Base-by-base conservation (phyloP, 37 sponge, comb jelly and placozoan species). In the Beroe forskalii region DNA sequence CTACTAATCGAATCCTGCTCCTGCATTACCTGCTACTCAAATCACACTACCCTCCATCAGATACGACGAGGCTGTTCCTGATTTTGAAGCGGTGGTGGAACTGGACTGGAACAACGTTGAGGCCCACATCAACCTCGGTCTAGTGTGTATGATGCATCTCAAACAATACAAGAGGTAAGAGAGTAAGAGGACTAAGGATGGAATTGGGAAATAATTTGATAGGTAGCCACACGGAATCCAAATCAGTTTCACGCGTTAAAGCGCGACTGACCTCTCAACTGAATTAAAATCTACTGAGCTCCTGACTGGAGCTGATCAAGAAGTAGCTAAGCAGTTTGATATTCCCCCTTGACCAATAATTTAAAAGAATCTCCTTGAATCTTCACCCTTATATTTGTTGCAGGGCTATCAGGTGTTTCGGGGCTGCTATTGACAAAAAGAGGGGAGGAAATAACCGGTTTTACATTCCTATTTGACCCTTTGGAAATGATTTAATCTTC, bases 21-120 rank as follows among this genome's bases (percentile, higher is more conserved):
- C 42, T 35, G 67, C 14, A 35, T 38, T 60, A 37, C 37, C 24
- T 42, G 67, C 12, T 17, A 48, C 6, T 48, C 55, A 48, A 6
- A 48, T 48, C 55, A 48, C 55, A 12, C 55, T 12, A 48, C 4
- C 67, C 43, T 25, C 40, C 30, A 64, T 22, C 76, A 96, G 97
- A 35, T 97, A 91, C 37, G 91, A 92, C 41, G 96, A 97, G 61
- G 98, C 98, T 32, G 69, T 95, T 30, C 62, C 61, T 36, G 98
- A 97, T 67, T 94, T 96, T 80, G 76, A 89, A 39, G 89, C 93
- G 14, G 93, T 91, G 43, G 89, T 95, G 0, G 67, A 92, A 4
- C 92, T 97, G 33, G 76, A 93, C 32, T 92, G 91, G 76, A 61
- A 90, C 61, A 48, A 93, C 20, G 90, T 92, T 19, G 91, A 90